These are phyloP conservation scores for Scaptomyza flava DNA, from an alignment of 2,888 invertebrate genomes.

Conservation along the genomic window DNA sequence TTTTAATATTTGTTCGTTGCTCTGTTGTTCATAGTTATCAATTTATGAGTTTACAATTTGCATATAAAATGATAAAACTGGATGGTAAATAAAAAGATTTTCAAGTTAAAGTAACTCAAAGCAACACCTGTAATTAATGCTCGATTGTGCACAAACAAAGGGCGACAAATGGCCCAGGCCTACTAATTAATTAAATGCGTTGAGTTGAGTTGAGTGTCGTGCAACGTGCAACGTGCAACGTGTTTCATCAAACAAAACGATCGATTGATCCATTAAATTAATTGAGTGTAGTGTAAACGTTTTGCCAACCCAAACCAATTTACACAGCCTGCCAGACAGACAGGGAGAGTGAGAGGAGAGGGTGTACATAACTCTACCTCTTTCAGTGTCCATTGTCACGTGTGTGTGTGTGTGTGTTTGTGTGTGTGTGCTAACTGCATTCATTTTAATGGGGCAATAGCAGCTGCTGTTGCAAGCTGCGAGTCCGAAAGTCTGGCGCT, in stretches of 20 bases:
- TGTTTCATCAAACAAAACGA: conserved; percentile 54
- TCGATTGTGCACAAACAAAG: conserved; percentile 2
- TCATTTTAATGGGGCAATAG: conserved; percentile 53
- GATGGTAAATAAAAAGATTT: conserved; percentile 7
- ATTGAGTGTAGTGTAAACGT: conserved; percentile 70
- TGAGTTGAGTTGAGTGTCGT: conserved; percentile 19
- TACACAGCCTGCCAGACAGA: conserved; percentile 28
- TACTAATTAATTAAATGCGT: conserved; percentile 48
- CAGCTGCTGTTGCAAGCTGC: conserved; percentile 16
- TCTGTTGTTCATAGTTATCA: conserved; percentile 3
- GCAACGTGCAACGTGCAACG: conserved; percentile 23
- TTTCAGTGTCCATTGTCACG: conserved; percentile 61
- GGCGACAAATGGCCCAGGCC: conserved; percentile 32
- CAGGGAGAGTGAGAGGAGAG: neutral
- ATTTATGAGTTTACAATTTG: conserved; percentile 49
- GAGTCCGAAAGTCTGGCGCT: conserved; percentile 27
- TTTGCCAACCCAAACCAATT: conserved; percentile 49
- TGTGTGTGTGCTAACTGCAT: conserved; percentile 38
- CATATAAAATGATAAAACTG: conserved; percentile 48
- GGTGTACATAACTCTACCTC: neutral
- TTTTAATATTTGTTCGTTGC: conserved; percentile 11
- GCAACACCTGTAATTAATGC: conserved; percentile 46
- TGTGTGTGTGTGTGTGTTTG: conserved; percentile 32
- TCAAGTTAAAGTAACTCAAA: neutral
- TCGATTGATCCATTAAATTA: conserved; percentile 76